Evolutionary conservation across 2,113 vertebrate genomes (phyloP), one percentile per base, ranked within the genome.

Genomic region (Murina feae): DNA sequence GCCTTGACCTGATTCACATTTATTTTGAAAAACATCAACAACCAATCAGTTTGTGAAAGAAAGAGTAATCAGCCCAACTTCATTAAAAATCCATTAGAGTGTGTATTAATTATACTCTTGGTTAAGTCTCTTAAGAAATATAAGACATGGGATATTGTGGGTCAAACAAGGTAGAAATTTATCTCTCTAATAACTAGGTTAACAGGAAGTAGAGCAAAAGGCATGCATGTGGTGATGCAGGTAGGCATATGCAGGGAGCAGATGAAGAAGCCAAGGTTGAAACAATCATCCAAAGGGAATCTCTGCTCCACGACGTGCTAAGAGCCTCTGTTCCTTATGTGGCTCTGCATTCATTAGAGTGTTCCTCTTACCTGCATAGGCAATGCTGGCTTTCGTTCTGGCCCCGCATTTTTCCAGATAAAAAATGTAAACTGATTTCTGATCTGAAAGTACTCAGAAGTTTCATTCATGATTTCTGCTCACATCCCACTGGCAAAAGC

Each of bases 11-110:
- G 35, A 91, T 4, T 87, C 28, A 63, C 18, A 74, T 83, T 86
- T 79, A 78, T 83, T 95, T 83, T 55, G 35, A 72, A 49, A 85
- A 93, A 94, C 90, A 55, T 71, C 12, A 58, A 85, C 30, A 90
- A 74, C 44, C 14, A 53, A 63, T 49, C 51, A 69, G 2, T 51
- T 12, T 55, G 2, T 69, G 35, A 66, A 93, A 86, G 17, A 42
- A 35, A 51, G 2, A 86, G 9, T 30, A 37, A 21, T 81, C 11
- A 81, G 32, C 39, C 16, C 5, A 28, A 12, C 3, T 30, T 95
- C 49, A 44, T 75, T 47, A 79, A 81, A 84, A 75, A 47, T 80
- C 55, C 21, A 60, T 53, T 93, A 25, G 9, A 75, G 11, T 81
- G 25, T 58, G 1, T 6, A 65, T 86, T 78, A 47, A 17, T 87